Conservation (phyloP, 2,888 invertebrate species). For the Erannis defoliaria region DNA sequence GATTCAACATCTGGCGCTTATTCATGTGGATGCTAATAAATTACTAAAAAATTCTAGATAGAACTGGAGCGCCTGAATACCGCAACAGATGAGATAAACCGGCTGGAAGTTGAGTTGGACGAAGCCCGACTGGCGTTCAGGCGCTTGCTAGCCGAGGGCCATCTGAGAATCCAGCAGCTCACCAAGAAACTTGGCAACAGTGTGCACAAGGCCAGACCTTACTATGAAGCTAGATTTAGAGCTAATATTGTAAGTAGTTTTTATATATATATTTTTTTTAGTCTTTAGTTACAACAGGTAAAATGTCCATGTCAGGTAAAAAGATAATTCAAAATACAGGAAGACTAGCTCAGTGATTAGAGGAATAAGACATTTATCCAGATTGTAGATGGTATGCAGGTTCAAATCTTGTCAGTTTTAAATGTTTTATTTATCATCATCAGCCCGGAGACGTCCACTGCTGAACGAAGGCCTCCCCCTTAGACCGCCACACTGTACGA, state of each 20-base stretch:
- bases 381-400: too few relatives aligned
- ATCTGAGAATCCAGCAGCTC: constrained; percentile 92
- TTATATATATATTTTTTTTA: too few relatives aligned
- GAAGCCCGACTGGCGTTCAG: constrained; percentile 94
- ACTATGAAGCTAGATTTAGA: constrained; percentile 95
- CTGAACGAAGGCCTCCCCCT: too few relatives aligned
- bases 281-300: too few relatives aligned
- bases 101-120: constrained; percentile 95
- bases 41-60: constrained; percentile 80
- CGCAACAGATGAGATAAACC: constrained; percentile 97
- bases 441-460: too few relatives aligned
- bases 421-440: too few relatives aligned
- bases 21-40: background rate
- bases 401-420: too few relatives aligned
- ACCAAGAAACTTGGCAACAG: constrained; percentile 94
- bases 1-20: background rate
- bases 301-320: constrained; percentile 1
- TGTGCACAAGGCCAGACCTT: constrained; percentile 95
- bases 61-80: constrained; percentile 96
- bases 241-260: constrained; percentile 91
- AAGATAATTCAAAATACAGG: too few relatives aligned
- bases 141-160: constrained; percentile 93
- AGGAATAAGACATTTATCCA: too few relatives aligned
- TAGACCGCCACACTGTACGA: too few relatives aligned
- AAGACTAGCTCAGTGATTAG: too few relatives aligned